A percentile compares a stretch with the other conserved stretches of the same genome.
These are phyloP conservation scores for Chiroxiphia lanceolata DNA, from an alignment of 2,797 vertebrate genomes.

Conservation along the genomic window DNA sequence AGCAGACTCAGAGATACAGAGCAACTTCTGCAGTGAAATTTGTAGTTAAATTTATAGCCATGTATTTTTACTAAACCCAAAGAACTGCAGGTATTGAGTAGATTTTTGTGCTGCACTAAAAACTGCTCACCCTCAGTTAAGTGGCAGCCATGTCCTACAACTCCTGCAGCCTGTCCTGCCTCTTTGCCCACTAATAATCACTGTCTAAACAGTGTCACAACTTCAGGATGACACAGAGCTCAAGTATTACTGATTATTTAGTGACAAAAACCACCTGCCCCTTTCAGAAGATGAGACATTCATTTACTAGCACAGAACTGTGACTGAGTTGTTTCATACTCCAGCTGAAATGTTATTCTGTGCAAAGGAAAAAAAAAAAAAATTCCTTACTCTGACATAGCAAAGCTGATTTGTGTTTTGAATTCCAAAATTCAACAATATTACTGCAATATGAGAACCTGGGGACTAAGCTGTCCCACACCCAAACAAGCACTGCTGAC, in stretches of 20 bases:
- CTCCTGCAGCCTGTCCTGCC: background rate
- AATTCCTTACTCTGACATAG: background rate
- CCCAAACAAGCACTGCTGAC: background rate
- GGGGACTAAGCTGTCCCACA: background rate
- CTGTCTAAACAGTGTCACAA: background rate
- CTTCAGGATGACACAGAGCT: background rate
- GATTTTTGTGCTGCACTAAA: background rate
- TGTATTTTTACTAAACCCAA: background rate
- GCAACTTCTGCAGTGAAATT: background rate
- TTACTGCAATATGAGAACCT: background rate
- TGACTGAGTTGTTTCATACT: background rate
- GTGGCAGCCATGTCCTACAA: background rate
- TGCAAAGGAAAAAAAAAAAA: background rate
- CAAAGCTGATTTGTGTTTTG: background rate
- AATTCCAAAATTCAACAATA: background rate
- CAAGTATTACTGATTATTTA: background rate
- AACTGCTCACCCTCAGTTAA: background rate
- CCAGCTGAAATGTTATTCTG: background rate
- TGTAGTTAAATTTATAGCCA: background rate
- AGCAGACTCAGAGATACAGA: background rate
- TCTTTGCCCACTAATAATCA: background rate
- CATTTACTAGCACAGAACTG: background rate
- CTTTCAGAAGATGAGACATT: too few relatives aligned
- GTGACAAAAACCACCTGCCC: background rate
- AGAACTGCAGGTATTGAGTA: background rate